These are phyloP conservation scores for Chelonus insularis DNA, from an alignment of 1,140 invertebrate species.

Conservation along the genomic window DNA sequence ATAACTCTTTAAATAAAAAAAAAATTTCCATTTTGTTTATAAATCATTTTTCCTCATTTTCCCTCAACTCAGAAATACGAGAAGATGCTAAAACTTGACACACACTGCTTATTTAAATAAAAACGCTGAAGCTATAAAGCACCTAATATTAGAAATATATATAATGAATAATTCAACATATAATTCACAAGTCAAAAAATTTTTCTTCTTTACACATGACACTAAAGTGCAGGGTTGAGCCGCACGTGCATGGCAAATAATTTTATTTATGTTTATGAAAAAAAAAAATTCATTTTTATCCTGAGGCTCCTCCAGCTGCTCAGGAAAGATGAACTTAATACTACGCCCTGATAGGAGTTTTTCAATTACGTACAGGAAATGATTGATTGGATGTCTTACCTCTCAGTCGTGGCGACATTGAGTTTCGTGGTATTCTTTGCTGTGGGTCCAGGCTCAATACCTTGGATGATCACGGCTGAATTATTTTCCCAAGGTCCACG, in stretches of 20 bases:
- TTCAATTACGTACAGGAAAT: slow-evolving; percentile 96
- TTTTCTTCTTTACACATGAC: too few species aligned
- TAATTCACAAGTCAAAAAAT: too few species aligned
- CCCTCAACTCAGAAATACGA: not conserved
- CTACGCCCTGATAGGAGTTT: slow-evolving; percentile 80
- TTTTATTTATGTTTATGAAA: slow-evolving; percentile 12
- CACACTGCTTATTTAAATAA: slow-evolving; percentile 9
- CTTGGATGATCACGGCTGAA: slow-evolving; percentile 99
- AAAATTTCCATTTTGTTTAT: too few species aligned
- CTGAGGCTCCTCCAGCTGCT: slow-evolving; percentile 58
- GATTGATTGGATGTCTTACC: slow-evolving; percentile 96
- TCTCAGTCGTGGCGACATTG: slow-evolving; percentile 91
- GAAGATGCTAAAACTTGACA: not conserved
- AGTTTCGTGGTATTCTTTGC: slow-evolving; percentile 97
- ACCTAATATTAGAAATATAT: not conserved
- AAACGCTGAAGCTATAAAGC: too few species aligned
- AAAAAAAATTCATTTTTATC: slow-evolving; percentile 31
- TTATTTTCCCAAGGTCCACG: slow-evolving; percentile 96
- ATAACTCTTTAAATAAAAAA: too few species aligned
- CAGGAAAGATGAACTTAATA: slow-evolving; percentile 59
- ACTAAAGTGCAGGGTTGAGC: slow-evolving; percentile 51
- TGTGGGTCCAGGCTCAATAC: slow-evolving; percentile 94
- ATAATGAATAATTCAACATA: not conserved
- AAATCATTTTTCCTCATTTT: too few species aligned
- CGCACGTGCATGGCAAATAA: slow-evolving; percentile 46